Evolutionary conservation across 2,113 vertebrate genomes (phyloP), one percentile per base, ranked within the genome.

Genomic region (Pteruthius melanotis): DNA sequence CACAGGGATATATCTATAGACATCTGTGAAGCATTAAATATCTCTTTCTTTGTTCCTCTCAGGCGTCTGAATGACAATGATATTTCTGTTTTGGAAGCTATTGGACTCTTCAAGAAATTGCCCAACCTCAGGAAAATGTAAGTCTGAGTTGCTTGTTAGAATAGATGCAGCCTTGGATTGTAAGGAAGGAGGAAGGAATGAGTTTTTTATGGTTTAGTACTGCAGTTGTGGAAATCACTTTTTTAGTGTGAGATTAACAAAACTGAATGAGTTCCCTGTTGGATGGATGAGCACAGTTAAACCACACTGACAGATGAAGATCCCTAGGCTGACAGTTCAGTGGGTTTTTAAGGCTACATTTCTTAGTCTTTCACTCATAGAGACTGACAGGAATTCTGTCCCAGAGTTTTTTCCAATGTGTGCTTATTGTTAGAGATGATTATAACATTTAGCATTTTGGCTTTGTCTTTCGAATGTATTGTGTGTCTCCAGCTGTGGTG

Each of bases 41-140:
- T 39, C 60, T 95, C 65, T 87, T 33, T 93, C 6, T 91, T 97
- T 93, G 68, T 95, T 95, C 83, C 90, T 80, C 45, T 76, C 72
- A 99, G 99, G 97, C 98, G 99, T 85, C 96, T 99, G 94, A 99
- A 99, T 28, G 99, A 99, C 98, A 99, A 99, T 68, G 99, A 99
- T 56, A 99, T 99, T 96, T 97, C 98, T 35, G 72, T 99, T 45
- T 96, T 99, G 92, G 99, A 99, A 94, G 98, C 98, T 84, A 90
- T 98, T 0, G 98, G 99, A 74, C 98, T 98, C 71, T 99, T 99
- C 96, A 99, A 99, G 98, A 99, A 99, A 97, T 95, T 99, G 82
- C 98, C 99, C 33, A 99, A 99, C 97, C 97, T 99, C 70, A 98
- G 96, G 84, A 99, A 99, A 97, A 99, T 99, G 99, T 99, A 98